phyloP scores from a whole-genome alignment of 92 coral and sea anemone genomes.

The Meandrina meandrites region DNA sequence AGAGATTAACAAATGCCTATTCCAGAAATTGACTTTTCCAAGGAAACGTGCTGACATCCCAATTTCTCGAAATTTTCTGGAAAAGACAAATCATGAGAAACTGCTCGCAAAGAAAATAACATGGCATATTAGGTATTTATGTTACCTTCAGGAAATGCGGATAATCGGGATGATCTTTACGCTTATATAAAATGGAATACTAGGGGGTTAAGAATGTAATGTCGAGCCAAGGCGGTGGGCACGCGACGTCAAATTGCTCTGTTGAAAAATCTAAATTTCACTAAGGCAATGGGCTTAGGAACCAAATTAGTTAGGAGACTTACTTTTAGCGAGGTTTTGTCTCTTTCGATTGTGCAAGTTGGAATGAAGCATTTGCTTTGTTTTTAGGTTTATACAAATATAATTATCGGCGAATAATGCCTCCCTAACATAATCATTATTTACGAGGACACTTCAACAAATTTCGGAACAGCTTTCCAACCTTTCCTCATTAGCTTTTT shows the following conservation, averaged over 20 bases:
- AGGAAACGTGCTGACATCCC: not conserved
- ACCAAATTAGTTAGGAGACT: not conserved
- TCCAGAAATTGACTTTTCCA: not conserved
- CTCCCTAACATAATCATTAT: not conserved
- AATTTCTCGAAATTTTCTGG: not conserved
- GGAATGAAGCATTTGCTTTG: not conserved
- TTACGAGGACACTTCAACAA: too few species aligned
- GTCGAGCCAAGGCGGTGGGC: conserved; percentile 29
- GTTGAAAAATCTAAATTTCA: not conserved
- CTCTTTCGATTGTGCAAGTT: not conserved
- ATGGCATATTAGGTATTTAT: not conserved
- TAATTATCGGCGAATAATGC: not conserved
- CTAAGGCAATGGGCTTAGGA: not conserved
- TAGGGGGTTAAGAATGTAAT: conserved; percentile 15
- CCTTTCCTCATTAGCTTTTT: not conserved
- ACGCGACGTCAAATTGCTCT: conserved; percentile 17
- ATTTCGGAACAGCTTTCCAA: not conserved
- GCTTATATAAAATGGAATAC: conserved; percentile 12
- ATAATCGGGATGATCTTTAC: conserved; percentile 14
- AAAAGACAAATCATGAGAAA: not conserved
- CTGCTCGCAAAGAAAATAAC: not conserved
- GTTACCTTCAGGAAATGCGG: conserved; percentile 40
- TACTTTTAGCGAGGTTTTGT: not conserved
- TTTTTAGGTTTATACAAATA: not conserved
- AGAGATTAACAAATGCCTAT: not conserved